Evolutionary conservation across 2,113 vertebrate species (phyloP), one percentile per base, ranked within the genome.

Genomic region (Anseranas semipalmata): DNA sequence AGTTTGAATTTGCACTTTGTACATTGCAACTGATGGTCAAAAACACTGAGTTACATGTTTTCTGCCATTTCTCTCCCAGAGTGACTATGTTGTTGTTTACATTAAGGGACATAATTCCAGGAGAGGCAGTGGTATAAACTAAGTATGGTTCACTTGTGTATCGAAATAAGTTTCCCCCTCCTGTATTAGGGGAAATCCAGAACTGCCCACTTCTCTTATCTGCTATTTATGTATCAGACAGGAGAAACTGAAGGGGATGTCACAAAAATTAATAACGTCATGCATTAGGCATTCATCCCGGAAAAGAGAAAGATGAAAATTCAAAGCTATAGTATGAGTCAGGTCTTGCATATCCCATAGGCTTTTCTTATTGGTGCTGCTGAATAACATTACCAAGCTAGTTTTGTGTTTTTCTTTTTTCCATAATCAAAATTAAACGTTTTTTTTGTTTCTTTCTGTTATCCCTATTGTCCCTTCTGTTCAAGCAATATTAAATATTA

Each of bases 241-340:
- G 27, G 37, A 78, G 60, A 63, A 70, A 53, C 0, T 6, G 39
- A 73, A 41, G 75, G 66, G 90, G 53, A 7, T 27, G 13, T 41
- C 76, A 56, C 59, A 39, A 50, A 45, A 33, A 24, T 70, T 12
- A 77, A 22, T 55, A 10, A 65, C 15, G 7, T 6, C 0, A 0
- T 84, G 27, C 35, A 6, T 12, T 89, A 52, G 39, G 15, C n/a
- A 9, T 66, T 75, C 22, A 37, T 58, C 60, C 55, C 41, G 77
- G 7, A 53, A 16, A 21, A 45, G 32, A 5, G 41, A 63, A 13
- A 62, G 77, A 75, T 74, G 41, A 58, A 74, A 84, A 91, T 81
- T 39, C 25, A 12, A 12, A 0, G 0, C 35, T 85, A n/a, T 24
- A 0, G 0, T 4, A 2, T 6, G 10, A 62, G 12, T 45, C 41